Percentiles rank a stretch among this genome's conserved stretches.
Conservation (phyloP, 2,888 invertebrate genomes). For the Diplolepis rosae region DNA sequence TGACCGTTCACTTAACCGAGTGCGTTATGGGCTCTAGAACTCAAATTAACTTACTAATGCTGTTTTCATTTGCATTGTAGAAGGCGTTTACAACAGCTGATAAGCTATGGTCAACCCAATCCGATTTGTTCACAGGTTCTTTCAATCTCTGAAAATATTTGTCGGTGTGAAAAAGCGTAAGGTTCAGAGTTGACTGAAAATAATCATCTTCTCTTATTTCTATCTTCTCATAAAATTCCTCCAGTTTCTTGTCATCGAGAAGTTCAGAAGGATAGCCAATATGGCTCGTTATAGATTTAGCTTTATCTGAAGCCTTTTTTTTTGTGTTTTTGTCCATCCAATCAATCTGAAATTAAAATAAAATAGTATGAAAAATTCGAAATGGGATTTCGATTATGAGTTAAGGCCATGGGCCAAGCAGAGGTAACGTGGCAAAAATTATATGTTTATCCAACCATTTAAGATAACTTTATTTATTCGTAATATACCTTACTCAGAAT, state of each 20-base stretch:
- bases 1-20: too few species aligned
- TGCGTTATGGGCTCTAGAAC: too few species aligned
- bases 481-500: too few species aligned
- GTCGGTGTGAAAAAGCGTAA: constrained; percentile 72
- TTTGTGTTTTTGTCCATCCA: constrained; percentile 94
- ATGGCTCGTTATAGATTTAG: constrained; percentile 88
- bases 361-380: constrained; percentile 70
- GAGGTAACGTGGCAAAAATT: too few species aligned
- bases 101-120: constrained; percentile 73
- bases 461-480: too few species aligned
- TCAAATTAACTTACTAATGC: constrained; percentile 45
- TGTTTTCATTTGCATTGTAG: constrained; percentile 32
- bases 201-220: constrained; percentile 67
- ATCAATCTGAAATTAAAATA: constrained; percentile 73
- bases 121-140: constrained; percentile 72
- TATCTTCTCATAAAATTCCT: constrained; percentile 81
- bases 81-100: constrained; percentile 75
- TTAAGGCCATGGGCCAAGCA: too few species aligned
- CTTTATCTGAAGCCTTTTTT: constrained; percentile 86
- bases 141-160: constrained; percentile 71
- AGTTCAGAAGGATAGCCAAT: constrained; percentile 95
- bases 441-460: too few species aligned
- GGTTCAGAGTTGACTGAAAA: constrained; percentile 70
- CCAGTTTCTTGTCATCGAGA: constrained; percentile 86
- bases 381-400: too few species aligned